Base-by-base conservation (phyloP, 2,888 invertebrate species). In the Diaphora mendica region DNA sequence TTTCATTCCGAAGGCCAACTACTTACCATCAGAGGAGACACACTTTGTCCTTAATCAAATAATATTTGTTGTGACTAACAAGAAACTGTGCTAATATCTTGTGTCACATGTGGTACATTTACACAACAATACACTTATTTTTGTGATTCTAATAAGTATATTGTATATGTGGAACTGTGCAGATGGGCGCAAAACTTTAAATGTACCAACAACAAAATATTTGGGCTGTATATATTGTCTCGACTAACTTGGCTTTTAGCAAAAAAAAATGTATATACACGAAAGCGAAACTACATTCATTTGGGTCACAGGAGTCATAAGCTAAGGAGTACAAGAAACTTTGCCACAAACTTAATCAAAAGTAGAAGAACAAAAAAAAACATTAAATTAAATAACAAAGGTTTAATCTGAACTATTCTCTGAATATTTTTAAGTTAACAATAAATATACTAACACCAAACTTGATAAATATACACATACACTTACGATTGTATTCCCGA, bases 181-280 rank as follows among this genome's bases (percentile, higher is more conserved):
- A 30, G 7, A 30, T 30, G 62, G 8, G 35, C 17, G 20, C 44
- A 59, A 65, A 39, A 59, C 55, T 55, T 59, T n/a, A 64, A 23
- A 70, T 62, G 44, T 64, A 30, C 42, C 35, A 35, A 44, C 33
- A n/a, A 17, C 64, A 70, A 64, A 17, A 64, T 20, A 2, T 39
- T 39, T 3, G 20, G 5, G 5, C 8, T 48, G 35, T 72, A 64
- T 64, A 68, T 68, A 39, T 68, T 64, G 64, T 64, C 26, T 51
- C 48, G n/a, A n/a, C 66, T 13, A 72, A 72, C 64, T 68, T 72
- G 51, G 51, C 64, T 64, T 59, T 64, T 68, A 68, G 13, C 65
- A 26, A 51, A 51, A n/a, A n/a, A n/a, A n/a, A n/a, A n/a, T n/a
- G n/a, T n/a, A n/a, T n/a, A n/a, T n/a, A n/a, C n/a, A n/a, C n/a